A percentile compares a stretch with the other conserved stretches of the same genome.
Conservation (phyloP, 2,797 vertebrate species). For the Amniataba percoides region DNA sequence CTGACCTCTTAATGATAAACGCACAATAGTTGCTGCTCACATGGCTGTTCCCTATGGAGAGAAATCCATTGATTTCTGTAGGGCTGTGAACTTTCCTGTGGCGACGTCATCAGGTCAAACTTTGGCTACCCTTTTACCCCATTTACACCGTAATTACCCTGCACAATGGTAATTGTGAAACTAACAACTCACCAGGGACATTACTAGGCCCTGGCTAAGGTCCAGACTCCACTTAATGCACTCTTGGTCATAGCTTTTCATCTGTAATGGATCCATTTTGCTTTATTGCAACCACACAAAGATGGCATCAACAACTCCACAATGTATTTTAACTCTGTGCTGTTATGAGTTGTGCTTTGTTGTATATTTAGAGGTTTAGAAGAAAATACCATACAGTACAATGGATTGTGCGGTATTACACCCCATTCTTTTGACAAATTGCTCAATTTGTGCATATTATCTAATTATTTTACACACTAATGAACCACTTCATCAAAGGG, state of each 20-base stretch:
- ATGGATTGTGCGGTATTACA: background rate
- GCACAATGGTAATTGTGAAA: conserved; percentile 50
- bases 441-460: conserved; percentile 10
- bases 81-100: conserved; percentile 38
- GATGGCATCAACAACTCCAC: background rate
- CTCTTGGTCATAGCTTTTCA: conserved; percentile 24
- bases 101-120: conserved; percentile 49
- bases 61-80: conserved; percentile 22
- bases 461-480: conserved; percentile 12
- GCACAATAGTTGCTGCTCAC: conserved; percentile 10
- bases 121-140: conserved; percentile 28
- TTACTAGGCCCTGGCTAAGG: conserved; percentile 10
- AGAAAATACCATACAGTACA: background rate
- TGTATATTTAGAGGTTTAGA: background rate
- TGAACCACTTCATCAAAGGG: conserved; percentile 18
- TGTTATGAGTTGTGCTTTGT: background rate
- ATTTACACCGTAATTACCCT: conserved; percentile 38
- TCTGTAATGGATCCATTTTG: conserved; percentile 19
- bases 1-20: conserved; percentile 9
- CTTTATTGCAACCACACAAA: conserved; percentile 5
- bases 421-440: conserved; percentile 3
- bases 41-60: conserved; percentile 16
- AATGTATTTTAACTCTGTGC: background rate
- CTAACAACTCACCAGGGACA: conserved; percentile 34
- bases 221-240: conserved; percentile 29